phyloP scores from a whole-genome alignment of 2,888 invertebrate species.

The Catocala sponsa region DNA sequence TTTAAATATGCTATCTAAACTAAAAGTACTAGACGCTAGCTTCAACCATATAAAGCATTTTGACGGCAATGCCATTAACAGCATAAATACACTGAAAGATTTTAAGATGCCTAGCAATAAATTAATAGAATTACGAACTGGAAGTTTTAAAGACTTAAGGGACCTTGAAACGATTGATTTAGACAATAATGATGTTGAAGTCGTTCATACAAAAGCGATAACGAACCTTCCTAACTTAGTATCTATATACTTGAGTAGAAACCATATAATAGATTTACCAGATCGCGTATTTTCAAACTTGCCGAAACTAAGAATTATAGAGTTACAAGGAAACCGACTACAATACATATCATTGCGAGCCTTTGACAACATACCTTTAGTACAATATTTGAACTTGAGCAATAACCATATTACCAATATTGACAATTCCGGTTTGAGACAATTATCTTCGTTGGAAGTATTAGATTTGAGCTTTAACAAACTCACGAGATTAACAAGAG shows the following conservation, averaged over 20 bases:
- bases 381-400: constrained; percentile 94
- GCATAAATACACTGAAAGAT: constrained; percentile 90
- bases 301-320: constrained; percentile 91
- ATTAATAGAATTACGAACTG: constrained; percentile 90
- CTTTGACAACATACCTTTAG: constrained; percentile 92
- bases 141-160: constrained; percentile 91
- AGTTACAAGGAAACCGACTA: constrained; percentile 94
- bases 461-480: constrained; percentile 95
- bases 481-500: constrained; percentile 90
- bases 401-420: constrained; percentile 93
- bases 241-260: constrained; percentile 91
- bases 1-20: constrained; percentile 90
- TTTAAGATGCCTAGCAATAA: constrained; percentile 93
- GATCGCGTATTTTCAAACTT: constrained; percentile 93
- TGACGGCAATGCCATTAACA: constrained; percentile 91
- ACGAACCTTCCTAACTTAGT: constrained; percentile 90
- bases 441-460: constrained; percentile 93
- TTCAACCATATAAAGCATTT: constrained; percentile 92
- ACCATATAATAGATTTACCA: constrained; percentile 92
- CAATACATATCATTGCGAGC: constrained; percentile 92
- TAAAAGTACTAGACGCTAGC: constrained; percentile 93
- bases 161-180: constrained; percentile 92
- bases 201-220: constrained; percentile 92
- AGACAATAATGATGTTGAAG: constrained; percentile 93
- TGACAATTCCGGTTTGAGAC: constrained; percentile 92